Base-by-base conservation (phyloP, 2,113 vertebrate species). In the Sinocyclocheilus maitianheensis region DNA sequence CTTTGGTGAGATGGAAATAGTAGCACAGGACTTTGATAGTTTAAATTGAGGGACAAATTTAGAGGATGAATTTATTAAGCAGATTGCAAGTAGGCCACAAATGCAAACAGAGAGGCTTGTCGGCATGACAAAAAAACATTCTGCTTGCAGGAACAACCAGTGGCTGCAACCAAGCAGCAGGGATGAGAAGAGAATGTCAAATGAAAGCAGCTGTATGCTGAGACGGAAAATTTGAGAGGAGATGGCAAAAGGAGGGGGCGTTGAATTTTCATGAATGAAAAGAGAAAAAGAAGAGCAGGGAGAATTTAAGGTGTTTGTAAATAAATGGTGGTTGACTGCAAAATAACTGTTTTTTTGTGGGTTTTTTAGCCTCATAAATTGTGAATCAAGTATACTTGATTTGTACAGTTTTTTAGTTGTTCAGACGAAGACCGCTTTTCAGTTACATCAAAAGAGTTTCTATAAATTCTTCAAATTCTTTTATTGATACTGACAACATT, bases 111-210 rank as follows among this genome's bases (percentile, higher is more conserved):
- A 40, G 37, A 20, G 60, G 24, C 18, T 81, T 81, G 60, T 26
- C n/a, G n/a, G 37, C 78, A 65, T 81, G 78, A 81, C 60, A 76
- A 76, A 67, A 78, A 48, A 81, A 62, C n/a, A 6, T 30, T 81
- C n/a, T 16, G n/a, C 60, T 65, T 65, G 60, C n/a, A 81, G 79
- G 60, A 81, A 81, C 79, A 81, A 81, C 40, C 62, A 62, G 24
- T 81, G 78, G 78, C 78, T 46, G 40, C 78, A 81, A 81, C 60
- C 79, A 48, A 81, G 79, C 79, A 65, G 79, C 79, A 46, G 79
- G 60, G 79, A 81, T 81, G 79, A 81, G 60, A 81, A 8, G 79
- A 81, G 60, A 81, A 81, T 81, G 58, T 81, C 65, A 81, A 81
- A 81, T 63, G 60, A 81, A 81, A 81, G 79, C 79, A 81, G 79